Evolutionary conservation across 2,797 vertebrate species (phyloP), one percentile per base, ranked within the genome.

Genomic region (Sebastes diploproa): DNA sequence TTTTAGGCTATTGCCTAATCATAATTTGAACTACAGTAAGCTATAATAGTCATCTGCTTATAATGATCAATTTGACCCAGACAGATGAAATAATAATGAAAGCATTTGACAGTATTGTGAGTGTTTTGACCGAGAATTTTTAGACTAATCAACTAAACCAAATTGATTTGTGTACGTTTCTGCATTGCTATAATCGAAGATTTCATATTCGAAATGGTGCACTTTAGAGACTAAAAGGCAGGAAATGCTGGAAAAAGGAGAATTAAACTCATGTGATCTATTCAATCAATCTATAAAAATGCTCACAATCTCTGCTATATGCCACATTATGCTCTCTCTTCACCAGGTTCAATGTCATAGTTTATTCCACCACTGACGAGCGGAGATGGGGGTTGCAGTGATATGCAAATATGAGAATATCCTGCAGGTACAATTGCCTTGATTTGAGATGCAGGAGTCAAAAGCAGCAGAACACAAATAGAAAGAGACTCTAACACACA

Each of bases 371-470:
- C 14, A 25, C 22, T 27, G 63, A 63, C 10, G 58, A 38, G 32
- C 22, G 22, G 74, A 55, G 23, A 30, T 6, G 11, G 23, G 4
- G 42, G 25, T 54, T 63, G 29, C 32, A 63, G 62, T 36, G 62
- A 77, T 65, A 34, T 61, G 36, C 56, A 73, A 71, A 73, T 55
- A 25, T 71, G 42, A 71, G 4, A 65, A 63, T 13, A 42, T 74
- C 46, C 50, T 83, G 38, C 42, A 58, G 64, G 32, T 71, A 76
- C 36, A 13, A 73, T 64, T 32, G 50, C 56, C 62, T 59, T 74
- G 38, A 83, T 78, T 84, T 85, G 27, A 73, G 58, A 69, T 65
- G 18, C n/a, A 36, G 27, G 27, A 46, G 22, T 54, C 60, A 32
- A 82, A 81, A 6, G 56, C 63, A 73, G 20, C 36, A 66, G n/a